Percentiles rank a stretch among this genome's conserved stretches.
Evolutionary conservation across 2,113 vertebrate genomes (phyloP).

Genomic region (Sapajus apella): DNA sequence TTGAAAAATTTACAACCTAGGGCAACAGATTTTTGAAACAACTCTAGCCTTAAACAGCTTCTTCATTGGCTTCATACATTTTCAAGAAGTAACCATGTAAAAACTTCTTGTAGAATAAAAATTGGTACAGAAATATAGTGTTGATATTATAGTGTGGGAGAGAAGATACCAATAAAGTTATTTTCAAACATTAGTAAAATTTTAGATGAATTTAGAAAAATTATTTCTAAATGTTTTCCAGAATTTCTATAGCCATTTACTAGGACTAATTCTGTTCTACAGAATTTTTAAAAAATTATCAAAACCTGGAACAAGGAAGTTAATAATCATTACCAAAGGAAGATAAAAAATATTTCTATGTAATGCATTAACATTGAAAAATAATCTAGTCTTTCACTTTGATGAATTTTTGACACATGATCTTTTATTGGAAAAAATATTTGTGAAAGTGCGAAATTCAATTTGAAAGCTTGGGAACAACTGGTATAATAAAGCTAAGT

Average conservation of each 20-base stretch:
- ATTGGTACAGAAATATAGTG: not conserved
- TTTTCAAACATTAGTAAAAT: conserved; percentile 25
- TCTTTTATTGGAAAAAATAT: not conserved
- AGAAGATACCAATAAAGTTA: not conserved
- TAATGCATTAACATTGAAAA: not conserved
- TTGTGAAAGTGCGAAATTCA: not conserved
- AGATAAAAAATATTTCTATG: not conserved
- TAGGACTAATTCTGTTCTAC: not conserved
- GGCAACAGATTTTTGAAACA: not conserved
- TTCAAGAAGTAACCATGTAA: not conserved
- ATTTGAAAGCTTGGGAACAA: conserved; percentile 46
- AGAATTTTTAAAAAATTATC: not conserved
- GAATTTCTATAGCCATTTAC: conserved; percentile 24
- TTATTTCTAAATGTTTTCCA: conserved; percentile 6
- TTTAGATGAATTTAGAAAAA: conserved; percentile 15
- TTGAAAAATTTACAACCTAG: not conserved
- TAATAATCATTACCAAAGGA: not conserved
- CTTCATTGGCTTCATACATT: not conserved
- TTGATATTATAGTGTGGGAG: not conserved
- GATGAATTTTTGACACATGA: conserved; percentile 9
- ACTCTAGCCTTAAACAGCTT: not conserved
- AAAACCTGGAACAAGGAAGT: not conserved
- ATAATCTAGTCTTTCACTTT: not conserved
- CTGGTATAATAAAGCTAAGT: not conserved
- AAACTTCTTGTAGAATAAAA: not conserved